Base-by-base conservation (phyloP, 2,797 vertebrate species). In the Tadarida brasiliensis region DNA sequence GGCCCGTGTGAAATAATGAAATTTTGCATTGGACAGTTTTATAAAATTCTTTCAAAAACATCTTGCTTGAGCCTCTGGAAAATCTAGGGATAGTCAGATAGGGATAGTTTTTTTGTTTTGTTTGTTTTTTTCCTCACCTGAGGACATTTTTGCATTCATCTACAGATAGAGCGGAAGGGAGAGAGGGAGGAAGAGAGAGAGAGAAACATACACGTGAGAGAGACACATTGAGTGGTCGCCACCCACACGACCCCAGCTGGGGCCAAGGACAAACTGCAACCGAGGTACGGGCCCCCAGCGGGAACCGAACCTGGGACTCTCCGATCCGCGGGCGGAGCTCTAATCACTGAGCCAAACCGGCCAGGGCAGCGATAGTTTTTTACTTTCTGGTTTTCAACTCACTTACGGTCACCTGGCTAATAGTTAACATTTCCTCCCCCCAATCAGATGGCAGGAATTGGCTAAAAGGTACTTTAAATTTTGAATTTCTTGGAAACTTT, bases 401-500 rank as follows among this genome's bases (percentile, higher is more conserved):
- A 2, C 30, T 78, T 91, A 95, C 33, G 70, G 19, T 87, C 47
- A 80, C 19, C 19, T 33, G 30, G 56, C 30, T 91, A 59, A 90
- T 74, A 91, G 12, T 83, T 91, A 78, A 44, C 33, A 68, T 12
- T 67, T 56, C 85, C 80, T 57, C 49, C 12, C 3, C 81, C 11
- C 74, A 44, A 3, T 65, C 67, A 49, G 54, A 80, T 93, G 16
- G 39, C 22, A 91, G 78, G 30, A 3, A 54, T 56, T 94, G 20
- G 89, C 51, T 87, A 56, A 90, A 96, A 87, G 26, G 54, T 80
- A 70, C 63, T 90, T 92, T 89, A 87, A 91, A 78, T 59, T 86
- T 84, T 61, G 63, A 76, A 22, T 63, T 94, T 94, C 80, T 93
- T 26, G 35, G 92, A 92, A 91, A 63, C 49, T 83, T 78, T 78